A percentile compares a stretch with the other conserved stretches of the same genome.
Evolutionary conservation across 2,797 vertebrate genomes (phyloP).

Genomic region (Alcedo quadribrachys): DNA sequence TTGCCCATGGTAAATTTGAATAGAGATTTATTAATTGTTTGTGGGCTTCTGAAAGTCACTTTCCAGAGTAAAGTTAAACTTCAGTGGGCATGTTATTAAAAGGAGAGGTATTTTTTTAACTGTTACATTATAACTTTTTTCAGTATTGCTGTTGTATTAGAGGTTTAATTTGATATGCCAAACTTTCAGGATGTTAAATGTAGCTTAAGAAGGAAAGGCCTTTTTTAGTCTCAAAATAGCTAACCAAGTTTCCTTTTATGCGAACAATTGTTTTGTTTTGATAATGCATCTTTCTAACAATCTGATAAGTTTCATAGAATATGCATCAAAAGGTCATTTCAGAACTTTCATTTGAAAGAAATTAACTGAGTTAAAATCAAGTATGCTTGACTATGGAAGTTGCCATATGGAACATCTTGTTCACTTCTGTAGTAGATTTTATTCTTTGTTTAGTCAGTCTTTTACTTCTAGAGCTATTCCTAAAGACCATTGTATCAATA

Average conservation of each 20-base stretch:
- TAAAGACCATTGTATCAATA: constrained; percentile 3
- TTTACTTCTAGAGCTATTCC: constrained; percentile 25
- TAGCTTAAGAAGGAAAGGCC: background rate
- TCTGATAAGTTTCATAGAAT: background rate
- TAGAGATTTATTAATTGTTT: background rate
- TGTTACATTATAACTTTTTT: background rate
- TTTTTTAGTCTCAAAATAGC: background rate
- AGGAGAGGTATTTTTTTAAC: background rate
- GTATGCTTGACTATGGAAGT: background rate
- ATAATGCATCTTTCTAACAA: background rate
- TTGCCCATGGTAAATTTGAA: background rate
- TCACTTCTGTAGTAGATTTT: background rate
- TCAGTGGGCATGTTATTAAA: background rate
- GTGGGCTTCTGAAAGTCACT: background rate
- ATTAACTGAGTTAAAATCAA: background rate
- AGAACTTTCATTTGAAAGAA: background rate
- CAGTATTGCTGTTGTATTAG: background rate
- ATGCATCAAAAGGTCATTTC: background rate
- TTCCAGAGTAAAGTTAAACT: background rate
- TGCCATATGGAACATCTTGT: background rate
- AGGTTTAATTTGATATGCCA: background rate
- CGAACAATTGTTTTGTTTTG: background rate
- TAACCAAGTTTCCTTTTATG: background rate
- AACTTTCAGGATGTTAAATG: background rate
- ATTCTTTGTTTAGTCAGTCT: constrained; percentile 7